These are phyloP conservation scores for Heliconius cydno DNA, from an alignment of 2,888 invertebrate genomes.

Conservation along the genomic window DNA sequence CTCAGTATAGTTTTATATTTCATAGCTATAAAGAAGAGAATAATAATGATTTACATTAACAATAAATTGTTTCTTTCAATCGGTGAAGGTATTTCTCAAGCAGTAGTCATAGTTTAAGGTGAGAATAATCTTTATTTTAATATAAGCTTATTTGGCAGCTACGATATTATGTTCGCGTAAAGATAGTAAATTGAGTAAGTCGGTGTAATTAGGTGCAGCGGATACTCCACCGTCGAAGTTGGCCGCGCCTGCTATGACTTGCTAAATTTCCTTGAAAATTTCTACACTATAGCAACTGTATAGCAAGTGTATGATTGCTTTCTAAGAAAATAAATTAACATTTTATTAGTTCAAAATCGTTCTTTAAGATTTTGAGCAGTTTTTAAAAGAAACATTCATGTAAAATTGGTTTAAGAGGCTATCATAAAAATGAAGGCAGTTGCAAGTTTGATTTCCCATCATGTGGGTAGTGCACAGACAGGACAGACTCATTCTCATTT, in stretches of 20 bases:
- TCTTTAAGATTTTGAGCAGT: background rate
- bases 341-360: background rate
- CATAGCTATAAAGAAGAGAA: background rate
- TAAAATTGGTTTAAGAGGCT: background rate
- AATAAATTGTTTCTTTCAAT: too few species aligned
- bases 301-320: slow-evolving; percentile 7
- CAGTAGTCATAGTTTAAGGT: too few species aligned
- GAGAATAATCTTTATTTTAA: background rate
- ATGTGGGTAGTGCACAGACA: background rate
- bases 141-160: too few species aligned
- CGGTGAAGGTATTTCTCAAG: too few species aligned
- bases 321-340: background rate
- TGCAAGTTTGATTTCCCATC: background rate
- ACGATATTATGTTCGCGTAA: background rate
- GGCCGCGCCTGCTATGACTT: slow-evolving; percentile 20
- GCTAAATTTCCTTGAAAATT: slow-evolving; percentile 20
- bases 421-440: background rate
- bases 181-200: slow-evolving; percentile 17
- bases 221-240: slow-evolving; percentile 25
- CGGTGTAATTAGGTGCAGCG: slow-evolving; percentile 19
- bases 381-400: background rate
- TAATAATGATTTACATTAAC: too few species aligned
- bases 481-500: background rate
- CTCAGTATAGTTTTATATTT: background rate
- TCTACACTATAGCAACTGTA: background rate